A percentile compares a stretch with the other conserved stretches of the same genome.
These are phyloP conservation scores for Carollia perspicillata DNA, from an alignment of 2,113 vertebrate genomes.

Conservation along the genomic window DNA sequence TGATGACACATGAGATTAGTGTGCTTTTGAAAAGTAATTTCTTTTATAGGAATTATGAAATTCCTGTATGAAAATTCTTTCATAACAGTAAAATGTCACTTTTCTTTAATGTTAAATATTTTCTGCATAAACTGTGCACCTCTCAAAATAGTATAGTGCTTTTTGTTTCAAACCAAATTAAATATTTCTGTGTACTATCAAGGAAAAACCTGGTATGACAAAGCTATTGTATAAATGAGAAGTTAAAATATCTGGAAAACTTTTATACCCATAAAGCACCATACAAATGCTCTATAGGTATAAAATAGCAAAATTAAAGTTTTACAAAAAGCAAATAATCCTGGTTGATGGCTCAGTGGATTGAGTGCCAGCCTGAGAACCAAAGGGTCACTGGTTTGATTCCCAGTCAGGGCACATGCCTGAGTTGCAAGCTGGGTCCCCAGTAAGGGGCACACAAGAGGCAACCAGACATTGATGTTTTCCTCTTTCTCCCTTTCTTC, in stretches of 20 bases:
- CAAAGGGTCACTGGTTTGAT: too few species aligned
- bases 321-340: not conserved
- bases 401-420: too few species aligned
- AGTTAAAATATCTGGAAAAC: not conserved
- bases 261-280: not conserved
- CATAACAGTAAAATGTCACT: not conserved
- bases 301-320: conserved; percentile 4
- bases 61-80: conserved; percentile 11
- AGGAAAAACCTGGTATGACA: not conserved
- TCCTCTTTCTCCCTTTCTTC: too few species aligned
- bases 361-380: too few species aligned
- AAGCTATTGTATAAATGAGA: not conserved
- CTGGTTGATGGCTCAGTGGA: too few species aligned
- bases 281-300: not conserved
- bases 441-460: too few species aligned
- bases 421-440: too few species aligned
- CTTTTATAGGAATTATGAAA: not conserved
- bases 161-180: conserved; percentile 20
- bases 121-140: not conserved
- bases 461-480: too few species aligned
- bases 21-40: not conserved
- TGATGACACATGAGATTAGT: not conserved
- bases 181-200: conserved; percentile 10
- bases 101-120: conserved; percentile 1
- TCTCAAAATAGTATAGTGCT: not conserved